Evolutionary conservation across 2,797 vertebrate genomes (phyloP), one percentile per base, ranked within the genome.

Genomic region (Salarias fasciatus): DNA sequence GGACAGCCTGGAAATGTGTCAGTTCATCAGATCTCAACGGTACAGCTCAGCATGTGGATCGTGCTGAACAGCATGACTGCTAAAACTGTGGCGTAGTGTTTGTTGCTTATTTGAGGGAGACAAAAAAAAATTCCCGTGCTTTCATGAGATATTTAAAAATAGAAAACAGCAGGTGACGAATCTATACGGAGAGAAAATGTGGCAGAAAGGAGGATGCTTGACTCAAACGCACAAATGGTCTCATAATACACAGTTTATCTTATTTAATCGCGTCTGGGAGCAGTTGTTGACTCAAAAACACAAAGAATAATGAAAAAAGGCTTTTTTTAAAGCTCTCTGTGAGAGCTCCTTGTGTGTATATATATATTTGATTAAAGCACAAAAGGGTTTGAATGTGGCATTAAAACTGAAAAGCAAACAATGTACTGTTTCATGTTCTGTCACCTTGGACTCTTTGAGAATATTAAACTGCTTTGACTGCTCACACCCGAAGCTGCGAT

Each of bases 241-340:
- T 24, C 18, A 35, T 6, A 35, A 35, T 9, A 9, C 35, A 35
- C 33, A 35, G 33, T 35, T 35, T 35, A 6, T 35, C 33, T 1
- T 35, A 6, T 35, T 35, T 35, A 35, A 35, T 9, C 33, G 12
- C 1, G 7, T 41, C 1, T 15, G 2, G n/a, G 37, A 47, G 35
- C 24, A 31, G 33, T 8, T 24, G 36, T 8, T 12, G 8, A 55
- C 0, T 8, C 49, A 5, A n/a, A 44, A 59, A 59, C 12, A 61
- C 5, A 14, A 10, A 40, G 59, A 49, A 12, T 0, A 42, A 47
- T 18, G 8, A 46, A 33, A 14, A 36, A 44, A 3, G 33, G 3
- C n/a, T 33, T n/a, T 13, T 6, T 44, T 10, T 59, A 2, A 43
- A 66, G n/a, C 61, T 74, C 69, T 80, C 72, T 59, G 62, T 73